phyloP scores from a whole-genome alignment of 2,113 vertebrate species.

The Hippocampus barbouri region DNA sequence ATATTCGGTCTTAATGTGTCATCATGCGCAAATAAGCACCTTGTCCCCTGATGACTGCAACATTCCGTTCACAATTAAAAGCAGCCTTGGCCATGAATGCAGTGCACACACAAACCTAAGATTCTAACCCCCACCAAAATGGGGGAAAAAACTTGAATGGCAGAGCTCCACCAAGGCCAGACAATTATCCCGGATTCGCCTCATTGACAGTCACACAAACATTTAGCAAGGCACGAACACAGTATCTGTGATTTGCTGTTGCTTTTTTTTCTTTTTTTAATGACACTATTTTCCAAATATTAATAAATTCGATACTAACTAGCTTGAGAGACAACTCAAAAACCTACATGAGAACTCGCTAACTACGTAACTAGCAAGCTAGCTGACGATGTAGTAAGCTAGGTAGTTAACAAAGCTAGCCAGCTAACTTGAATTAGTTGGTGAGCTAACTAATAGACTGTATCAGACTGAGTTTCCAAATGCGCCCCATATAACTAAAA shows the following conservation, averaged over 20 bases:
- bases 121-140: neutral
- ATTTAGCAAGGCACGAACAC: neutral
- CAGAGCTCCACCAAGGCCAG: neutral
- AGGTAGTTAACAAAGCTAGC: neutral
- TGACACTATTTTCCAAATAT: too few species aligned
- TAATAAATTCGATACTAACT: neutral
- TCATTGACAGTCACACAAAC: neutral
- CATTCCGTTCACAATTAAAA: neutral
- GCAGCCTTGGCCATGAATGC: neutral
- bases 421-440: neutral
- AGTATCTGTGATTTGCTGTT: too few species aligned
- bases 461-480: too few species aligned
- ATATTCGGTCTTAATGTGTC: neutral
- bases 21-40: neutral
- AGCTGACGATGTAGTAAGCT: neutral
- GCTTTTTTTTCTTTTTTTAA: too few species aligned
- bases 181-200: neutral
- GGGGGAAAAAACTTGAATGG: neutral
- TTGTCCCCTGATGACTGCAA: neutral
- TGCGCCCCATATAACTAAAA: too few species aligned
- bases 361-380: neutral
- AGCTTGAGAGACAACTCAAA: neutral
- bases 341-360: neutral
- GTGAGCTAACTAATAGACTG: too few species aligned
- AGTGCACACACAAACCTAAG: neutral